Conservation (phyloP, 2,888 invertebrate species). For the Lasioglossum zephyrum region DNA sequence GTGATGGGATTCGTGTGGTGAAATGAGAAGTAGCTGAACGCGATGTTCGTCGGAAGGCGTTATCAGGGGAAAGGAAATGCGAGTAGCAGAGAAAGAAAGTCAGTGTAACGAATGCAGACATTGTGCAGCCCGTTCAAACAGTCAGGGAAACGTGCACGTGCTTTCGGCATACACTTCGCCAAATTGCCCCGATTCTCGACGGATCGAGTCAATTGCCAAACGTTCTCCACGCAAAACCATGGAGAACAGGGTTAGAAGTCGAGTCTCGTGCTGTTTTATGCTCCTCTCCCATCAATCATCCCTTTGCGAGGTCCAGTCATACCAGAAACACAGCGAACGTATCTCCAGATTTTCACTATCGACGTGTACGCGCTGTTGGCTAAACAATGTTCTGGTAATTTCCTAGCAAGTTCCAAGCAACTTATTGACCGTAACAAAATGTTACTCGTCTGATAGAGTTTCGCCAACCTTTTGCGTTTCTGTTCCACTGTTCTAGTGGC, state of each 20-base stretch:
- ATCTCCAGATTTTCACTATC: constrained; percentile 7
- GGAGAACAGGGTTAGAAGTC: constrained; percentile 1
- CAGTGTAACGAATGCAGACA: constrained; percentile 26
- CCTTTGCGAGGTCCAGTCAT: not conserved
- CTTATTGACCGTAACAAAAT: constrained; percentile 1
- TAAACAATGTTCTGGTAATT: constrained; percentile 20
- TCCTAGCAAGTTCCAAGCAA: not conserved
- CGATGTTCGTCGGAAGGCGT: not conserved
- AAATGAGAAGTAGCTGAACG: not conserved
- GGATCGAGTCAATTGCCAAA: constrained; percentile 22
- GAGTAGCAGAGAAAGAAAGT: constrained; percentile 7
- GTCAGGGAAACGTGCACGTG: constrained; percentile 15
- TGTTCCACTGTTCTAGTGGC: no score
- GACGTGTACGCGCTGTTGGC: not conserved
- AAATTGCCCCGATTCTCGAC: constrained; percentile 30
- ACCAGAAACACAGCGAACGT: not conserved
- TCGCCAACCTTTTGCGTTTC: not conserved
- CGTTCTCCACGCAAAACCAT: constrained; percentile 9
- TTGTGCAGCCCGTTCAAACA: constrained; percentile 9
- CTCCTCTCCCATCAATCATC: constrained; percentile 12
- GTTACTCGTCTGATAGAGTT: not conserved
- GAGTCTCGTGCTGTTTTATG: constrained; percentile 1
- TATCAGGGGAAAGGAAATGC: not conserved
- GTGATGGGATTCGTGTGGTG: constrained; percentile 20
- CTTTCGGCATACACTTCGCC: constrained; percentile 14